A percentile compares a stretch with the other conserved stretches of the same genome.
phyloP scores from a whole-genome alignment of 2,797 vertebrate species.

The Oryzias dopingdopingensis region DNA sequence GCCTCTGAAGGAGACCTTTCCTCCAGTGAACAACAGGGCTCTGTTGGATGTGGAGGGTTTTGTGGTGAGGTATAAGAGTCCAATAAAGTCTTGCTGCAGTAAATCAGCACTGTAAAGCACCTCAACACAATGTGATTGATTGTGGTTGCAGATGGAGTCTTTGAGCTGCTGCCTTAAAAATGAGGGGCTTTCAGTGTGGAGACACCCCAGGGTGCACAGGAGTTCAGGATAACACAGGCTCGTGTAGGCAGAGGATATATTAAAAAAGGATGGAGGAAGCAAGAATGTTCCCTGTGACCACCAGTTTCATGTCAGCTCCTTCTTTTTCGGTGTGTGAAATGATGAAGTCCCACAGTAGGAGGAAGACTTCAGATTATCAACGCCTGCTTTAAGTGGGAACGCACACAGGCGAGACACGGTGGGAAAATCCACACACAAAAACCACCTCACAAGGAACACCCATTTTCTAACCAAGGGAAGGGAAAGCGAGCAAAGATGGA shows the following conservation, averaged over 20 bases:
- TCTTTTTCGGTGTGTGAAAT: slow-evolving; percentile 13
- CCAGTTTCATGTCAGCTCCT: not conserved
- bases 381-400: slow-evolving; percentile 8
- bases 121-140: slow-evolving; percentile 44
- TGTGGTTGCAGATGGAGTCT: slow-evolving; percentile 20
- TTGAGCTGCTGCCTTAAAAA: slow-evolving; percentile 2
- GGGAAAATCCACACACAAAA: slow-evolving; percentile 68
- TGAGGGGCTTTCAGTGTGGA: not conserved
- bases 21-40: slow-evolving; percentile 25
- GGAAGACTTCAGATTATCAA: not conserved
- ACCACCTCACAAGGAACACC: slow-evolving; percentile 64
- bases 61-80: slow-evolving; percentile 37
- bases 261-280: not conserved
- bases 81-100: slow-evolving; percentile 29
- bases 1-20: slow-evolving; percentile 3
- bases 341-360: slow-evolving; percentile 8
- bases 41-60: slow-evolving; percentile 40
- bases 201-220: slow-evolving; percentile 28
- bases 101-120: slow-evolving; percentile 51
- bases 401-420: slow-evolving; percentile 29
- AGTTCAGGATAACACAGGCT: slow-evolving; percentile 25
- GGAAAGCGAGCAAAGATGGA: slow-evolving; percentile 34
- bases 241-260: slow-evolving; percentile 38
- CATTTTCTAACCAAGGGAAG: slow-evolving; percentile 39
- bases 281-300: slow-evolving; percentile 6